phyloP scores from a whole-genome alignment of 2,888 invertebrate genomes.

The Acanthoscelides obtectus region DNA sequence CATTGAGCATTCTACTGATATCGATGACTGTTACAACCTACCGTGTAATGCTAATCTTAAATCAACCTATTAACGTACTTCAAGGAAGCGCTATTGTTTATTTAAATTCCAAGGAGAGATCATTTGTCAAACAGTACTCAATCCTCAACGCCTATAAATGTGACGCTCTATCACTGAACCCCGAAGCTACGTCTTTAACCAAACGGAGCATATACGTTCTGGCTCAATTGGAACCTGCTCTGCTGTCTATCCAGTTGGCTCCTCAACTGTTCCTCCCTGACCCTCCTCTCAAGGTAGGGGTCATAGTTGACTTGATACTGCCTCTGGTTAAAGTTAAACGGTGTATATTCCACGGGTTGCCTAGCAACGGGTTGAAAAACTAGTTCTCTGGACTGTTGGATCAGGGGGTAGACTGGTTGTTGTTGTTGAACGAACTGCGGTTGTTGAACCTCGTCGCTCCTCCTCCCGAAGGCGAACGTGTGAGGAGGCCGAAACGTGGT shows the following conservation, averaged over 20 bases:
- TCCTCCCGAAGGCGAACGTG: constrained; percentile 23
- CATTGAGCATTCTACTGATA: too few relatives aligned
- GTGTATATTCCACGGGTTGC: constrained; percentile 32
- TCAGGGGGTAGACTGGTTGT: constrained; percentile 11
- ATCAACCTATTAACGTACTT: too few relatives aligned
- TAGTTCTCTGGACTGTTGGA: not conserved
- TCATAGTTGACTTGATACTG: constrained; percentile 33
- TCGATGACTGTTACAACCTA: too few relatives aligned
- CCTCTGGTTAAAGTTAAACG: constrained; percentile 26
- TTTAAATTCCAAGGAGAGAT: too few relatives aligned
- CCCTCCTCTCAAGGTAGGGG: constrained; percentile 31
- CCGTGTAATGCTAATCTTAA: too few relatives aligned
- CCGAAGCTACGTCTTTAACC: constrained; percentile 17
- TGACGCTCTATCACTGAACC: too few relatives aligned
- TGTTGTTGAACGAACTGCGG: constrained; percentile 17
- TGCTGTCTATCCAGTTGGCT: constrained; percentile 35
- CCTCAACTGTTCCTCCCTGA: constrained; percentile 30
- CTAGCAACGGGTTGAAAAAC: constrained; percentile 5
- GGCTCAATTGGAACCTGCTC: constrained; percentile 36
- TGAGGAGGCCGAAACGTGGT: constrained; percentile 46
- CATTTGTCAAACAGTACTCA: too few relatives aligned
- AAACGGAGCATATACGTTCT: constrained; percentile 30
- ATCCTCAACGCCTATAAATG: too few relatives aligned
- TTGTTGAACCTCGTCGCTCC: constrained; percentile 24
- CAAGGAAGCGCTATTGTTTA: too few relatives aligned